Evolutionary conservation across 2,797 vertebrate species (phyloP), one percentile per base, ranked within the genome.

Genomic region (Eurystomus glaucurus): DNA sequence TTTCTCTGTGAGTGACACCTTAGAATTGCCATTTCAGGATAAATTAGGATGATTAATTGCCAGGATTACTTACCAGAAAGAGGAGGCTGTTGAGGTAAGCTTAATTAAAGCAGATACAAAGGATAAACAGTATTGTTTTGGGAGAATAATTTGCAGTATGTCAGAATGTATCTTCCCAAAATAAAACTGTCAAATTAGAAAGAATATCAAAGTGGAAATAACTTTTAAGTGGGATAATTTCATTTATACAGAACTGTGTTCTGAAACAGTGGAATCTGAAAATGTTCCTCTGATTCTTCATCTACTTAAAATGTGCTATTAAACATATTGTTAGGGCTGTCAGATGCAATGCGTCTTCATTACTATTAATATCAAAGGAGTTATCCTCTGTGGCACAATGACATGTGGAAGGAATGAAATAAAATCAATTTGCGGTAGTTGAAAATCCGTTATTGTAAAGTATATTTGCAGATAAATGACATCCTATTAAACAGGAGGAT

Each of bases 251-350:
- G 46, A 77, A 37, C 45, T 60, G 48, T 78, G 68, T 92, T 88
- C 76, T 93, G 93, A 93, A 94, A 83, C 84, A 93, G 15, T 80
- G 10, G 48, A 91, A 88, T 86, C 25, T 43, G 62, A 68, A 91
- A 93, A 45, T 35, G 54, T 71, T 95, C 81, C 37, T 93, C 64
- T 81, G 79, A 76, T 91, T 61, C 61, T 70, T 94, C 87, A 52
- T 93, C 64, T 94, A 31, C 82, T 92, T 81, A 75, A n/a, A 86
- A 79, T 90, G 61, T 92, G 94, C 85, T 89, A 85, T 96, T 97
- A 96, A 97, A 83, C 60, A 20, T 87, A 79, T 96, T 96, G 83
- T 97, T 97, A 93, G 91, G 70, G 58, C 46, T 96, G 92, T 94
- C 95, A 96, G 83, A 92, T 93, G 48, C 65, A 93, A 96, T 92